A percentile compares a stretch with the other conserved stretches of the same genome.
phyloP scores from a whole-genome alignment of 2,113 vertebrate species.

The Microtus pennsylvanicus region DNA sequence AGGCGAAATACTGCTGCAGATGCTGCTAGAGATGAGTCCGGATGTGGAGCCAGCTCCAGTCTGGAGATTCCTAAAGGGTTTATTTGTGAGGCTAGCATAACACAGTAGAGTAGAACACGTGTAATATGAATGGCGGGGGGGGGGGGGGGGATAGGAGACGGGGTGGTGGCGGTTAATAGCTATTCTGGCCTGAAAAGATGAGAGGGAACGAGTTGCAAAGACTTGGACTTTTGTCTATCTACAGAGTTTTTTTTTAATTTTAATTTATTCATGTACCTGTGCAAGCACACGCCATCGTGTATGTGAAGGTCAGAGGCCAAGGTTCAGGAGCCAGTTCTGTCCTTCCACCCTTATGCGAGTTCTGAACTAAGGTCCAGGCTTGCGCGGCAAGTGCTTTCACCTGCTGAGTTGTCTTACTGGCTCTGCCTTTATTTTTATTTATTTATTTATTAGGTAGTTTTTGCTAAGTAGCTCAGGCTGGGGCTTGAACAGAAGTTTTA shows the following conservation, averaged over 20 bases:
- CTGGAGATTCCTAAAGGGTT: constrained; percentile 9
- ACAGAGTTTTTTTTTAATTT: neutral
- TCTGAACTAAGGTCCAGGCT: neutral
- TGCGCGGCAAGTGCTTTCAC: neutral
- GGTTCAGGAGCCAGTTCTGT: neutral
- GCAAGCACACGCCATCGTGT: no score
- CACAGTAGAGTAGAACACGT: neutral
- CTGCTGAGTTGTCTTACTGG: neutral
- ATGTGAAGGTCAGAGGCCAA: neutral
- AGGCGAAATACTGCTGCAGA: neutral
- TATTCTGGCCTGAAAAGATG: neutral
- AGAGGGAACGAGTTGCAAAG: neutral
- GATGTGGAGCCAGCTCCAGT: neutral
- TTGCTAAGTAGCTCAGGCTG: neutral
- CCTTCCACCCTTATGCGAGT: neutral
- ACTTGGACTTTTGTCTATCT: neutral
- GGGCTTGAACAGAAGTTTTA: neutral
- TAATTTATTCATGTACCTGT: neutral
- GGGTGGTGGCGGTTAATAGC: neutral
- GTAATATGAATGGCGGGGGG: neutral
- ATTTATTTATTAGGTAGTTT: neutral
- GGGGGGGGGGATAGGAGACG: neutral
- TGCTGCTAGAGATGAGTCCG: neutral
- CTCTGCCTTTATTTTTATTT: neutral
- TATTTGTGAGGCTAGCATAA: constrained; percentile 30